Base-by-base conservation (phyloP, 2,113 vertebrate species). In the Triplophysa dalaica region DNA sequence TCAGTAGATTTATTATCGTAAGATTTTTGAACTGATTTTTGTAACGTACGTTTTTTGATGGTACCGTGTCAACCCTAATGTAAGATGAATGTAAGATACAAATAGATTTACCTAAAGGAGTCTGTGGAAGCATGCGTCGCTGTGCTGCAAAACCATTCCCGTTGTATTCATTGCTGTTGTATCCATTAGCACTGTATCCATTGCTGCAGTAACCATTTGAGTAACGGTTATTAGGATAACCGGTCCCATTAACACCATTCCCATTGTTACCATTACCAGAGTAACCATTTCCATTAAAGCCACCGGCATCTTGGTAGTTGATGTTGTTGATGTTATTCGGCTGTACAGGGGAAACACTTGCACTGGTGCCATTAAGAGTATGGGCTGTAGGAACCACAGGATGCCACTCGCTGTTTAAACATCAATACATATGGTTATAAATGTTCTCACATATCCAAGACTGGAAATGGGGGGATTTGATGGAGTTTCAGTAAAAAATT, bases 111-210 rank as follows among this genome's bases (percentile, higher is more conserved):
- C 95, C 94, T 87, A 91, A 90, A 52, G 95, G 95, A 0, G 95
- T 97, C 7, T 94, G 93, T 50, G 95, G 95, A 82, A 97, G 91
- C 12, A 95, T 89, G 33, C 95, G 93, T 72, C 94, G 85, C 4
- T 88, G 90, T 12, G 93, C 92, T 0, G 87, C 83, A 82, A 69
- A 62, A 50, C 7, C 43, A 52, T 33, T 79, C 2, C 67, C 56
- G 14, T 5, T 79, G 77, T 60, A 50, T 69, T 22, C 66, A 48
- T 70, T 77, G 48, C 8, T 38, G 21, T 52, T 65, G 45, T 66
- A 77, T 64, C 70, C 70, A 4, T 73, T 77, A 17, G 11, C 89
- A 84, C 87, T 89, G 52, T 85, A 81, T 21, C 80, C 84, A 8
- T 91, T 88, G 41, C 85, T 83, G 17, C 86, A 89, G 81, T 80